phyloP scores from a whole-genome alignment of 2,113 vertebrate species.

The Caranx melampygus region DNA sequence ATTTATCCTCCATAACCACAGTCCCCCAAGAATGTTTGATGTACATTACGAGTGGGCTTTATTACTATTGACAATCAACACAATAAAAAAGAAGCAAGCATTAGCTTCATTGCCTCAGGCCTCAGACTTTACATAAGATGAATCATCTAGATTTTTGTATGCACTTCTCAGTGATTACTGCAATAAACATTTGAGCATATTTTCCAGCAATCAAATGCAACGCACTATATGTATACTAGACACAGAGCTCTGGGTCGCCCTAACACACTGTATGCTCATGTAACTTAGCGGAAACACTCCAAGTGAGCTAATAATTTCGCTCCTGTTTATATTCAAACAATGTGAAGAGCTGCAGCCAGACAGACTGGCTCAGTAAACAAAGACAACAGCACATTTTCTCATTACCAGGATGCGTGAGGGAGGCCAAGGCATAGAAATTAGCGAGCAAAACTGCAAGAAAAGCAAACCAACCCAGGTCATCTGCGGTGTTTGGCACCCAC shows the following conservation, averaged over 20 bases:
- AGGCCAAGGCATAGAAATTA: slow-evolving; percentile 79
- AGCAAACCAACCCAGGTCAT: slow-evolving; percentile 80
- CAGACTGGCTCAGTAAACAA: slow-evolving; percentile 78
- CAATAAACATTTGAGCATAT: slow-evolving; percentile 22
- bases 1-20: slow-evolving; percentile 10
- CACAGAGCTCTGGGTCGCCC: slow-evolving; percentile 25
- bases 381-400: slow-evolving; percentile 82
- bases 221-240: slow-evolving; percentile 22
- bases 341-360: slow-evolving; percentile 75
- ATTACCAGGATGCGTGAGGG: slow-evolving; percentile 77
- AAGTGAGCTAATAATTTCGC: slow-evolving; percentile 74
- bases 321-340: slow-evolving; percentile 81
- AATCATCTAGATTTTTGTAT: slow-evolving; percentile 26
- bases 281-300: slow-evolving; percentile 68
- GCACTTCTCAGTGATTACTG: slow-evolving; percentile 18
- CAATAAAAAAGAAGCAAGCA: slow-evolving; percentile 31
- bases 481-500: slow-evolving; percentile 72
- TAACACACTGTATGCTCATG: slow-evolving; percentile 48
- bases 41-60: slow-evolving; percentile 24
- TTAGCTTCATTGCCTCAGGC: slow-evolving; percentile 26
- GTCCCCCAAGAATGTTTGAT: slow-evolving; percentile 24
- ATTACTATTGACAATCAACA: slow-evolving; percentile 50
- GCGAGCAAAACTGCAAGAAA: slow-evolving; percentile 80
- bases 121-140: slow-evolving; percentile 12
- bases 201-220: slow-evolving; percentile 23